These are phyloP conservation scores for Arremon brunneinucha DNA, from an alignment of 2,797 vertebrate genomes.

Conservation along the genomic window DNA sequence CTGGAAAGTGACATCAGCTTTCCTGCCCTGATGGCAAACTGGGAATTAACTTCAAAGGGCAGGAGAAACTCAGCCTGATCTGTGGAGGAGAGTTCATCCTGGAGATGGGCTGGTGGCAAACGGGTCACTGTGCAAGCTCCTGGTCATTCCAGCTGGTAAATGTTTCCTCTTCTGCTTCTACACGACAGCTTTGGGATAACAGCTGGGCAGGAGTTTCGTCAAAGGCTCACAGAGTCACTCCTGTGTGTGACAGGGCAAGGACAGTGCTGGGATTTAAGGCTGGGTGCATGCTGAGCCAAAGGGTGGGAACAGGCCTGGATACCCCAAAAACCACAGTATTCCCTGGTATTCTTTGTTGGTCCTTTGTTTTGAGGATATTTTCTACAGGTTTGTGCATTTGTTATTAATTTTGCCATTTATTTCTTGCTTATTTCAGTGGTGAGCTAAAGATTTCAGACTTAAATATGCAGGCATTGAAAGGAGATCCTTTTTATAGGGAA, in stretches of 20 bases:
- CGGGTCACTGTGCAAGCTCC: accelerated
- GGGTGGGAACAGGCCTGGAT: not conserved
- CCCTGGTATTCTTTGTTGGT: not conserved
- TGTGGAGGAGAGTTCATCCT: not conserved
- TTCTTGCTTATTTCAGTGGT: constrained; percentile 8
- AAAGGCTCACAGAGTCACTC: not conserved
- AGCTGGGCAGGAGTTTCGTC: not conserved
- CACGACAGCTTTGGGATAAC: accelerated
- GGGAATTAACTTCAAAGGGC: not conserved
- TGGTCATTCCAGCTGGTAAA: not conserved
- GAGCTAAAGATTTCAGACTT: constrained; percentile 16
- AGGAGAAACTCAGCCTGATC: accelerated
- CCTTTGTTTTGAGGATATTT: constrained; percentile 13
- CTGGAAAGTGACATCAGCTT: accelerated
- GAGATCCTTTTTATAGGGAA: constrained; percentile 16
- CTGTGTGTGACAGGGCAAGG: not conserved
- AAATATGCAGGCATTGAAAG: not conserved
- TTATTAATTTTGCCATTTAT: constrained; percentile 35
- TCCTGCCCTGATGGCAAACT: not conserved
- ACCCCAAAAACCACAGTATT: not conserved
- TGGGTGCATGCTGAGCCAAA: not conserved
- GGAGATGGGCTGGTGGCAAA: accelerated
- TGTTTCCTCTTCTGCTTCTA: not conserved
- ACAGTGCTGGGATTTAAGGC: not conserved
- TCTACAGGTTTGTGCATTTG: not conserved